phyloP scores from a whole-genome alignment of 2,888 invertebrate genomes.

The Andricus curvator region DNA sequence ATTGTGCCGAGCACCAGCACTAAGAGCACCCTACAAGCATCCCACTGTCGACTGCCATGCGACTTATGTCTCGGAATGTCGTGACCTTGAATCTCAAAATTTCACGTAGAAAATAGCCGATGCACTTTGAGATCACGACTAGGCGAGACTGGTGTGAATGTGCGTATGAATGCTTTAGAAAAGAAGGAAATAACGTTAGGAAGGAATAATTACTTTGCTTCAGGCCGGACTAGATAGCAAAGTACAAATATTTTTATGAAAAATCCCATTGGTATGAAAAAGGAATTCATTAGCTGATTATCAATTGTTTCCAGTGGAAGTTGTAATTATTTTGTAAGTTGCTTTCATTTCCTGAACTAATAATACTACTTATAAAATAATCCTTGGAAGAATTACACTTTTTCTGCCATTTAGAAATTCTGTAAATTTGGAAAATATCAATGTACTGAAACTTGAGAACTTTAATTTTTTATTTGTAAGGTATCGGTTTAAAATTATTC shows the following conservation, averaged over 20 bases:
- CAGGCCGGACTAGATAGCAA: neutral
- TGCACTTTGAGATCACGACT: constrained; percentile 44
- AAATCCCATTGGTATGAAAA: neutral
- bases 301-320: neutral
- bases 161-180: constrained; percentile 64
- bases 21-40: constrained; percentile 71
- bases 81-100: constrained; percentile 39
- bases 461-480: too few relatives aligned
- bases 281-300: neutral
- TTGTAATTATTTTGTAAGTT: neutral
- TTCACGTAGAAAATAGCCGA: constrained; percentile 40
- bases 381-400: too few relatives aligned
- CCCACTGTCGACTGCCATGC: constrained; percentile 67
- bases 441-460: too few relatives aligned
- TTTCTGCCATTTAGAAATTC: too few relatives aligned
- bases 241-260: neutral
- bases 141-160: constrained; percentile 61
- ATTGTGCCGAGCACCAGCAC: constrained; percentile 73
- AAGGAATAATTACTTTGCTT: constrained; percentile 35
- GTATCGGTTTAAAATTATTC: too few relatives aligned
- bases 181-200: constrained; percentile 40
- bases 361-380: too few relatives aligned
- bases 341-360: too few relatives aligned
- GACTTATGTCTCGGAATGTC: constrained; percentile 53
- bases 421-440: too few relatives aligned